A percentile compares a stretch with the other conserved stretches of the same genome.
phyloP scores from a whole-genome alignment of 2,797 vertebrate genomes.

The Coregonus ussuriensis region DNA sequence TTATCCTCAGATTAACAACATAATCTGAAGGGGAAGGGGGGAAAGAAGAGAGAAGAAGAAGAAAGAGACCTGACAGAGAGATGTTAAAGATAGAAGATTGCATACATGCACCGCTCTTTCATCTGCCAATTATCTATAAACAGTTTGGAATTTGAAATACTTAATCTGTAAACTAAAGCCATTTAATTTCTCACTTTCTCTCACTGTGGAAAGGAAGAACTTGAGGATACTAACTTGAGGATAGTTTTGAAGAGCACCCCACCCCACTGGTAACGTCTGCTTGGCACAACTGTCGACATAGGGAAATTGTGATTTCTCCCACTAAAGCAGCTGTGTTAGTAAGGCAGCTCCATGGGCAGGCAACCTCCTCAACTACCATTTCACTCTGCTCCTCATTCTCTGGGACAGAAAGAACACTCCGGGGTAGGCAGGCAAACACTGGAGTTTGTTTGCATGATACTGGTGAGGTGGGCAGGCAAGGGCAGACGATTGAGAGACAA shows the following conservation, averaged over 20 bases:
- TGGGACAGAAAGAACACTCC: conserved; percentile 3
- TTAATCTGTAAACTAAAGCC: conserved; percentile 20
- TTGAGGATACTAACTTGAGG: conserved; percentile 11
- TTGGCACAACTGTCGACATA: conserved; percentile 51
- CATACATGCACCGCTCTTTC: conserved; percentile 42
- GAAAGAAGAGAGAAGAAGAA: conserved; percentile 9
- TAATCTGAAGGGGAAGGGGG: conserved; percentile 27
- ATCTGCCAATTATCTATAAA: conserved; percentile 23
- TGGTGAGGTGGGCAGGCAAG: not conserved
- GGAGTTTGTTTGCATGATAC: not conserved
- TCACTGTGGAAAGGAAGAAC: conserved; percentile 45
- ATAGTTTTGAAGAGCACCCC: conserved; percentile 9
- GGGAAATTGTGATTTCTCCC: conserved; percentile 36
- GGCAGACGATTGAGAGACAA: not conserved
- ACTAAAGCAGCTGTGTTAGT: conserved; percentile 32
- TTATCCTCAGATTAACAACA: conserved; percentile 20
- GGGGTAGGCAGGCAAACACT: not conserved
- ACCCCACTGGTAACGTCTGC: conserved; percentile 45
- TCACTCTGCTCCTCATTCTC: conserved; percentile 2
- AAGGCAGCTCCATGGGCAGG: conserved; percentile 31
- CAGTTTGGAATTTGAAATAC: not conserved
- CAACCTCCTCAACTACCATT: conserved; percentile 4
- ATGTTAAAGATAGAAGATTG: conserved; percentile 7
- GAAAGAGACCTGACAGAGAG: conserved; percentile 14
- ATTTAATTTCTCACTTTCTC: conserved; percentile 59